These are phyloP conservation scores for Drosophila nigromelanica DNA, from an alignment of 1,140 invertebrate species.

Conservation along the genomic window DNA sequence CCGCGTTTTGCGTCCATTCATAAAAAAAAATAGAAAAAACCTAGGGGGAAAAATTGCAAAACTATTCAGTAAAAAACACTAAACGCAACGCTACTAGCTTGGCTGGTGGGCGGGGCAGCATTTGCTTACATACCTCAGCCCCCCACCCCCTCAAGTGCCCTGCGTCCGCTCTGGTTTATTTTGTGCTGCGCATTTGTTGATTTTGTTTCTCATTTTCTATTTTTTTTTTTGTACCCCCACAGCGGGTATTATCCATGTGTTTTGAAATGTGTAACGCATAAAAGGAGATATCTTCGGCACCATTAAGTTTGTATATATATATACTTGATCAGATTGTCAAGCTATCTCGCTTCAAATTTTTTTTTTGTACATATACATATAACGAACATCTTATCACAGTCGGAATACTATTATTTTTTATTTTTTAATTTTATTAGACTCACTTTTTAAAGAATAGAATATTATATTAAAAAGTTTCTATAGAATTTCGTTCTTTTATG, in stretches of 20 bases:
- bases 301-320: too few relatives aligned
- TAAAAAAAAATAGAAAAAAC: slow-evolving; percentile 21
- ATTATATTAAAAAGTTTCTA: too few relatives aligned
- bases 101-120: slow-evolving; percentile 25
- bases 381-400: too few relatives aligned
- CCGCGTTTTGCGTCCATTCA: slow-evolving; percentile 31
- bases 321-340: too few relatives aligned
- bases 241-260: not conserved
- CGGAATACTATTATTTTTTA: too few relatives aligned
- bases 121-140: not conserved
- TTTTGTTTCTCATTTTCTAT: slow-evolving; percentile 29
- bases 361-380: too few relatives aligned
- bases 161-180: slow-evolving; percentile 33
- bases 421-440: too few relatives aligned
- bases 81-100: slow-evolving; percentile 41
- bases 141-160: not conserved
- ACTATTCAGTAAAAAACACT: slow-evolving; percentile 44
- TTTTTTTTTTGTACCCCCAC: slow-evolving; percentile 11
- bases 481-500: too few relatives aligned
- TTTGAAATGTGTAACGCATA: not conserved
- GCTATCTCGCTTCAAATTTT: too few relatives aligned
- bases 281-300: too few relatives aligned
- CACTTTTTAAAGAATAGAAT: too few relatives aligned
- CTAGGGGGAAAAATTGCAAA: slow-evolving; percentile 10
- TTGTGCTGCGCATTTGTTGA: slow-evolving; percentile 49